These are phyloP conservation scores for Lemur catta DNA, from an alignment of 2,797 vertebrate species.

Conservation along the genomic window DNA sequence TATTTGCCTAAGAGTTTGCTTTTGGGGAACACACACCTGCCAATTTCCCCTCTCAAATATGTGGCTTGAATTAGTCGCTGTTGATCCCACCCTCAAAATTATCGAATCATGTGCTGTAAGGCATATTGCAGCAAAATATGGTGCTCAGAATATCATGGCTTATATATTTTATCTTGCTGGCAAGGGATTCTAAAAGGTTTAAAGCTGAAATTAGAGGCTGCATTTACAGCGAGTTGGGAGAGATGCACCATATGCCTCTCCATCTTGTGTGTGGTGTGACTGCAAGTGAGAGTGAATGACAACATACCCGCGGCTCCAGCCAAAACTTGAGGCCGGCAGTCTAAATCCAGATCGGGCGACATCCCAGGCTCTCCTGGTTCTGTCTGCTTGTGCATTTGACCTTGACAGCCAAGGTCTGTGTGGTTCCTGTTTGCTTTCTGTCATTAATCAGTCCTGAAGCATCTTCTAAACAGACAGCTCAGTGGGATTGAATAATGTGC, in stretches of 20 bases:
- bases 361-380: not conserved
- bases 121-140: conserved; percentile 40
- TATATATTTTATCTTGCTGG: conserved; percentile 56
- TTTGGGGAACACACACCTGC: not conserved
- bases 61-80: not conserved
- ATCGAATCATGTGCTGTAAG: not conserved
- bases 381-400: not conserved
- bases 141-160: conserved; percentile 56
- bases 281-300: conserved; percentile 24
- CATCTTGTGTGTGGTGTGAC: conserved; percentile 59
- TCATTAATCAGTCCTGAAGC: conserved; percentile 46
- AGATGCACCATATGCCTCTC: conserved; percentile 45
- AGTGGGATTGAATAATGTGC: conserved; percentile 26
- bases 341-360: not conserved
- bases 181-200: conserved; percentile 49
- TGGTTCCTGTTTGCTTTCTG: conserved; percentile 32
- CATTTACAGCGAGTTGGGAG: not conserved
- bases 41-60: not conserved
- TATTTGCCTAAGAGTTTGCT: not conserved
- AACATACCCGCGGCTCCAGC: not conserved
- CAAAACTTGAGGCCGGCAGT: conserved; percentile 4
- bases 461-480: conserved; percentile 49
- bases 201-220: conserved; percentile 58
- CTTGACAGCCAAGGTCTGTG: conserved; percentile 39
- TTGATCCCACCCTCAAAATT: not conserved